phyloP scores from a whole-genome alignment of 2,888 invertebrate genomes.

The Heliconius ismenius region DNA sequence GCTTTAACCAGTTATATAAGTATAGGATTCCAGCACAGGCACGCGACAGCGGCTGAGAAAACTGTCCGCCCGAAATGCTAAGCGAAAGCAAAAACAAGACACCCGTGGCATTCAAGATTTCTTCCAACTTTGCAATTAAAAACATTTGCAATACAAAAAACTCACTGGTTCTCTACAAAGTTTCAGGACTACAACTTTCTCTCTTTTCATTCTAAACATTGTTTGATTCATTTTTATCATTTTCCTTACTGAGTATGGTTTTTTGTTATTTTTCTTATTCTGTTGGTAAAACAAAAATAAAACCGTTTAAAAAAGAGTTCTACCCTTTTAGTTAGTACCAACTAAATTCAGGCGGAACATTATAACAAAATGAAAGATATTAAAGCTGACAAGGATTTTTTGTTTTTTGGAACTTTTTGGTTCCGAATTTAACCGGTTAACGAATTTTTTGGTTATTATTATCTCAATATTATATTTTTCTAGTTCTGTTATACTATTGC shows the following conservation, averaged over 20 bases:
- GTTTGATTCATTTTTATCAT: constrained; percentile 28
- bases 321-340: too few relatives aligned
- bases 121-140: constrained; percentile 33
- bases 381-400: too few relatives aligned
- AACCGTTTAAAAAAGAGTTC: not conserved
- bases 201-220: constrained; percentile 28
- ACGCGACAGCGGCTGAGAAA: constrained; percentile 16
- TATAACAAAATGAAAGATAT: too few relatives aligned
- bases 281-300: not conserved
- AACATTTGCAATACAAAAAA: constrained; percentile 36
- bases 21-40: not conserved
- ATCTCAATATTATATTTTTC: not conserved
- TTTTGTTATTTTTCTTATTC: constrained; percentile 19
- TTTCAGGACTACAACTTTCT: constrained; percentile 27
- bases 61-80: constrained; percentile 2
- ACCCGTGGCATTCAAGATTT: constrained; percentile 11
- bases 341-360: too few relatives aligned
- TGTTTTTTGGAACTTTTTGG: too few relatives aligned
- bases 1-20: not conserved
- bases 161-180: constrained; percentile 26
- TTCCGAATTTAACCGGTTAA: too few relatives aligned
- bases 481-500: not conserved
- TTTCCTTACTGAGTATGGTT: not conserved
- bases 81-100: constrained; percentile 18
- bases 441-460: too few relatives aligned